Conservation (phyloP, 2,888 invertebrate genomes). For the Mantis religiosa region DNA sequence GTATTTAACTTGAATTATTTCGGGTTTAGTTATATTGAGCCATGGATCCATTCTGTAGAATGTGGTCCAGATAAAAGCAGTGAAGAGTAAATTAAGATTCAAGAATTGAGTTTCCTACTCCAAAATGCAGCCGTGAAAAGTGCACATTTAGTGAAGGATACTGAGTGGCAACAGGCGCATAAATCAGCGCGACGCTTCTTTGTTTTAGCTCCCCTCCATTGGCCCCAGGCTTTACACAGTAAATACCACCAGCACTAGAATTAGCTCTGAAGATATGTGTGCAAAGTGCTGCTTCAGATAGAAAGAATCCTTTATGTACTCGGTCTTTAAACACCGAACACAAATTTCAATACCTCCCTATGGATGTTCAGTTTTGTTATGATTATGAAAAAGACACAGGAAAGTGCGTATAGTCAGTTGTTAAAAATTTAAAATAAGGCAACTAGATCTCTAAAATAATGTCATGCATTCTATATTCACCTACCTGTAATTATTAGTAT, state of each 20-base stretch:
- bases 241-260: not conserved
- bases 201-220: not conserved
- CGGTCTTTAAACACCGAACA: not conserved
- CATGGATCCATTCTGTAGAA: too few relatives aligned
- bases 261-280: not conserved
- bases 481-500: too few relatives aligned
- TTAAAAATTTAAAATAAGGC: not conserved
- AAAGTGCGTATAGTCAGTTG: not conserved
- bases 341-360: not conserved
- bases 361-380: not conserved
- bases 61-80: too few relatives aligned
- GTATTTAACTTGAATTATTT: too few relatives aligned
- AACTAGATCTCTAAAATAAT: too few relatives aligned
- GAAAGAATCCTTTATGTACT: not conserved
- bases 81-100: too few relatives aligned
- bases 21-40: too few relatives aligned
- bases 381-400: not conserved
- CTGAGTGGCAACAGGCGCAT: not conserved
- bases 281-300: not conserved
- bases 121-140: too few relatives aligned
- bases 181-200: not conserved
- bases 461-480: too few relatives aligned
- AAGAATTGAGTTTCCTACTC: too few relatives aligned
- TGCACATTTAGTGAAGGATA: not conserved
- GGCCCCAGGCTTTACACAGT: not conserved